These are phyloP conservation scores for Zaprionus inermis DNA, from an alignment of 1,140 invertebrate genomes.

Conservation along the genomic window DNA sequence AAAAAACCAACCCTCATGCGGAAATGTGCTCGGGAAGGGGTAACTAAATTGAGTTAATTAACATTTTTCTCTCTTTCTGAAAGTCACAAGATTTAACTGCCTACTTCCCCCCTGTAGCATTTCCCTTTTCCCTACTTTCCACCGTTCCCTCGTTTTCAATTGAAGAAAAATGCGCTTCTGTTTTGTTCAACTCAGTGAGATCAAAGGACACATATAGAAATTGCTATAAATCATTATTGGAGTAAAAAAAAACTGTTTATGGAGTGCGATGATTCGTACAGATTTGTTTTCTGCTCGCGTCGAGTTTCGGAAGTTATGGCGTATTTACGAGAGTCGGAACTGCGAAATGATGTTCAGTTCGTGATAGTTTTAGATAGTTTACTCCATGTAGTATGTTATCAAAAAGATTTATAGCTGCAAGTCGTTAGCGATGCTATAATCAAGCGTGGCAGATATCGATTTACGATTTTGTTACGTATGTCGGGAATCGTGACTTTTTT, in stretches of 20 bases:
- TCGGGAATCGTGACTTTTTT: slow-evolving; percentile 1
- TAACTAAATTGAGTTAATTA: slow-evolving; percentile 7
- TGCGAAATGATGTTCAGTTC: not conserved
- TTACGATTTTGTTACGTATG: not conserved
- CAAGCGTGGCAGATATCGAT: slow-evolving; percentile 8
- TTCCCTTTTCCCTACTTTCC: not conserved
- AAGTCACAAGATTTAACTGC: slow-evolving; percentile 8
- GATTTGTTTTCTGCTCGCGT: not conserved
- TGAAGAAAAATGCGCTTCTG: not conserved
- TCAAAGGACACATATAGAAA: slow-evolving; percentile 4
- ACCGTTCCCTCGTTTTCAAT: not conserved
- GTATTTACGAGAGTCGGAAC: not conserved
- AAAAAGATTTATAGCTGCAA: not conserved
- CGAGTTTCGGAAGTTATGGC: not conserved
- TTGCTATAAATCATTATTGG: not conserved
- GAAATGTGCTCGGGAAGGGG: not conserved
- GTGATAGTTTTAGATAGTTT: not conserved
- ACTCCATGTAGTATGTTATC: not conserved
- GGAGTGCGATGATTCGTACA: not conserved
- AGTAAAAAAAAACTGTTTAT: slow-evolving; percentile 3
- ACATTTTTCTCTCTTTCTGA: not conserved
- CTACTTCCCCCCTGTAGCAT: not conserved
- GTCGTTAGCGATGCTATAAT: not conserved
- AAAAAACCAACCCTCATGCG: not conserved
- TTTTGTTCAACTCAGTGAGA: not conserved